Base-by-base conservation (phyloP, 1,140 invertebrate species). In the Drosophila serrata region DNA sequence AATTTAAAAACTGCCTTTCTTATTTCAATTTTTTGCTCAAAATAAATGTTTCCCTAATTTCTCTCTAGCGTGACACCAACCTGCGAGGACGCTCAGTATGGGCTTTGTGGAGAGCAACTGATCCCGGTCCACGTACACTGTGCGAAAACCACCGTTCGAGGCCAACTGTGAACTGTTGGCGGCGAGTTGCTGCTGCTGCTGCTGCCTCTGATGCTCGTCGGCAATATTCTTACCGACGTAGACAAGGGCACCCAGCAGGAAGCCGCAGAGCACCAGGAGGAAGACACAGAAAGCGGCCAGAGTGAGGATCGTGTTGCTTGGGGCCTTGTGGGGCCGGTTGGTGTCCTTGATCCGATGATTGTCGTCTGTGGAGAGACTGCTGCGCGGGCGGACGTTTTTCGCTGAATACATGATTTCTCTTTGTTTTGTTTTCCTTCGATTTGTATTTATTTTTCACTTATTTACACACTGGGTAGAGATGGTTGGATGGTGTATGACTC, bases 271-370 rank as follows among this genome's bases (percentile, higher is more conserved):
- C 27, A 94, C 92, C 17, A 93, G 72, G 29, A 94, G 81, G 61
- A 94, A 94, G 29, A 93, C 72, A 76, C 93, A 93, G 65, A 93
- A 93, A 39, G 93, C 93, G n/a, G 92, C 75, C 4, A 94, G 73
- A 6, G 91, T 92, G 24, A 92, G 76, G 19, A 92, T 74, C 19
- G 91, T 88, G 42, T 91, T 92, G 48, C 84, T 86, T 17, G 75
- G 86, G 19, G 82, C 72, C 65, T 87, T 81, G 17, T 88, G 72
- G 2, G 45, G 57, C 33, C 88, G 76, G 53, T 86, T 87, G 35
- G 87, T 70, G 58, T 92, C 90, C 80, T 91, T 91, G 48, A 92
- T 86, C 29, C 91, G 91, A 60, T 92, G 87, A 69, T 92, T 92
- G 51, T 92, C 91, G 65, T 92, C 91, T 76, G 88, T 88, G 51